phyloP scores from a whole-genome alignment of 1,140 invertebrate genomes.

The Oryctes rhinoceros region DNA sequence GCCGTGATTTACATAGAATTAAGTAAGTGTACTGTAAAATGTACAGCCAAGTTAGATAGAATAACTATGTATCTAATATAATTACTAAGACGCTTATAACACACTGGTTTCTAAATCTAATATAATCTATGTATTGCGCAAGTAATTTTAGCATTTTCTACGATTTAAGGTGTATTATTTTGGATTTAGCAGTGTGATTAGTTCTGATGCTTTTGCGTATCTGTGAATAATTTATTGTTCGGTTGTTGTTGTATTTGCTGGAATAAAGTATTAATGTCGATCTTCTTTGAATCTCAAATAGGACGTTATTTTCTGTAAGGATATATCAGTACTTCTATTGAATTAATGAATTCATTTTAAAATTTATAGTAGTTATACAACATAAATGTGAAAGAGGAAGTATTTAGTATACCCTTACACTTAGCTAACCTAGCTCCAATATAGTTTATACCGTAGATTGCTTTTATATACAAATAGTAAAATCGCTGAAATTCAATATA shows the following conservation, averaged over 20 bases:
- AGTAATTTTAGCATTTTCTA: conserved; percentile 27
- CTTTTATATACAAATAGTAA: too few relatives aligned
- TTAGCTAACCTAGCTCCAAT: too few relatives aligned
- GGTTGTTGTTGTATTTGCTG: background rate
- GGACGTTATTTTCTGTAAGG: background rate
- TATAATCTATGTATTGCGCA: conserved; percentile 30
- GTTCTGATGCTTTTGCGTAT: conserved; percentile 1
- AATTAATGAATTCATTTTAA: background rate
- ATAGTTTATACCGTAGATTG: too few relatives aligned
- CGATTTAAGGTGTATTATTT: conserved; percentile 22
- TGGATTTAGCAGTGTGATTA: background rate
- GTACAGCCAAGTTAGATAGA: background rate
- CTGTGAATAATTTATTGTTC: background rate
- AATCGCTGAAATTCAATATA: too few relatives aligned
- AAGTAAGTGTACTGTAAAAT: conserved; percentile 6
- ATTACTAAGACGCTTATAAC: conserved; percentile 6
- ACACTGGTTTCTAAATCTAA: conserved; percentile 24
- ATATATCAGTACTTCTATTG: background rate
- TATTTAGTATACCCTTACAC: background rate
- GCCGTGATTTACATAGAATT: conserved; percentile 25
- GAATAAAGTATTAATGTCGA: background rate
- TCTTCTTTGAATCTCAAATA: background rate
- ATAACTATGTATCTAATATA: conserved; percentile 30
- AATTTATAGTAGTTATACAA: background rate
- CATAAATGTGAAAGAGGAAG: background rate